A percentile compares a stretch with the other conserved stretches of the same genome.
Conservation (phyloP, 2,797 vertebrate species). For the Liparis tanakae region DNA sequence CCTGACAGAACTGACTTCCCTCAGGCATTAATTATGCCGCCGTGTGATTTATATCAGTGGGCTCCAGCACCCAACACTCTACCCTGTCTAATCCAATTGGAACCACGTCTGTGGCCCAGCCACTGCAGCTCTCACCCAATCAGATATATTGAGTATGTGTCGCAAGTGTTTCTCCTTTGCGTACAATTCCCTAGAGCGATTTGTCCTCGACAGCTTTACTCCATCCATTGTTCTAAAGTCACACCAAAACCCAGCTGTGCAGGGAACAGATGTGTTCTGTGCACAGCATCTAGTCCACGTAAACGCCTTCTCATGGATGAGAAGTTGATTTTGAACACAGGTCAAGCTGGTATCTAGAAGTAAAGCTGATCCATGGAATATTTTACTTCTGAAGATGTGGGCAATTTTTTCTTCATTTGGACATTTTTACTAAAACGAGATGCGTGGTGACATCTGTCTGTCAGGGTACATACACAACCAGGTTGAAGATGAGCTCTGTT, state of each 20-base stretch:
- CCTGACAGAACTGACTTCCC: slow-evolving; percentile 71
- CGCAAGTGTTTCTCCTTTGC: slow-evolving; percentile 64
- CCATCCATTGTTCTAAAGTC: slow-evolving; percentile 41
- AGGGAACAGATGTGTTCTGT: slow-evolving; percentile 14
- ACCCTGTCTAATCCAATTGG: slow-evolving; percentile 75
- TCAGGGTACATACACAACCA: not conserved
- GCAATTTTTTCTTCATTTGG: slow-evolving; percentile 12
- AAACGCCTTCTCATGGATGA: slow-evolving; percentile 23
- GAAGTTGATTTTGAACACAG: slow-evolving; percentile 13
- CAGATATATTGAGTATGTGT: slow-evolving; percentile 83
- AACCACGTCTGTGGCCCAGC: slow-evolving; percentile 67
- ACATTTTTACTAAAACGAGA: slow-evolving; percentile 13
- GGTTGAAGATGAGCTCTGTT: slow-evolving; percentile 71
- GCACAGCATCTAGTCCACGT: slow-evolving; percentile 14
- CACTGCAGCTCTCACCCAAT: slow-evolving; percentile 73
- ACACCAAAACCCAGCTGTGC: slow-evolving; percentile 26
- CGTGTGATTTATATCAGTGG: slow-evolving; percentile 76
- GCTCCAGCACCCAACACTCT: slow-evolving; percentile 59
- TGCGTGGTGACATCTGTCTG: slow-evolving; percentile 5
- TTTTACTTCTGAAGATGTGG: slow-evolving; percentile 26
- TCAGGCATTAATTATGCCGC: slow-evolving; percentile 84
- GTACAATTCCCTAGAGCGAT: slow-evolving; percentile 52
- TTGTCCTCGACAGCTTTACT: slow-evolving; percentile 49
- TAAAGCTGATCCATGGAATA: slow-evolving; percentile 31
- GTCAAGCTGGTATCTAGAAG: slow-evolving; percentile 5